These are phyloP conservation scores for Amphiprion clarkii DNA, from an alignment of 2,797 vertebrate genomes.

Conservation along the genomic window DNA sequence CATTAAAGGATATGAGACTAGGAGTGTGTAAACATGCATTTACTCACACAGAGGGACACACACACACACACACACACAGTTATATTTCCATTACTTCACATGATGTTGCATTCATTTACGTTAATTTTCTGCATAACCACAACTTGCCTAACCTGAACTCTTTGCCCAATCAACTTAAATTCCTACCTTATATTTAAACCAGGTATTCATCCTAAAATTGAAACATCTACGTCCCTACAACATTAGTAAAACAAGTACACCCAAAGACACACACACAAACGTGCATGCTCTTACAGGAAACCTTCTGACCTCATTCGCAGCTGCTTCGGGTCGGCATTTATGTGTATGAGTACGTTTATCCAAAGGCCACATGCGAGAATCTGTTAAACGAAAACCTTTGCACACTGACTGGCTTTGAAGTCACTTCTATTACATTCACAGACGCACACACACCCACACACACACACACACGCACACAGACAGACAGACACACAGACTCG, in stretches of 20 bases:
- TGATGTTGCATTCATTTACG: background rate
- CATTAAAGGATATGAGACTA: conserved; percentile 58
- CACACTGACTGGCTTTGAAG: conserved; percentile 56
- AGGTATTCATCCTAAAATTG: background rate
- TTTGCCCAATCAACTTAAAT: background rate
- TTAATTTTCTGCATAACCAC: background rate
- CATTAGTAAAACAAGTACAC: conserved; percentile 8
- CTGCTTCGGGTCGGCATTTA: conserved; percentile 50
- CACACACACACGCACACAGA: conserved; percentile 19
- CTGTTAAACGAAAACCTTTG: conserved; percentile 53
- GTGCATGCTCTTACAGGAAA: conserved; percentile 33
- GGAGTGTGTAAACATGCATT: conserved; percentile 57
- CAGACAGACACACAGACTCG: conserved; percentile 28
- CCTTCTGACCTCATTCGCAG: conserved; percentile 65
- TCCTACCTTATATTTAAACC: background rate
- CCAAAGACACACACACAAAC: conserved; percentile 10
- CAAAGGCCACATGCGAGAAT: conserved; percentile 36
- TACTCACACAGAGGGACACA: conserved; percentile 5
- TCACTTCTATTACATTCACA: conserved; percentile 49
- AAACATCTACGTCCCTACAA: background rate
- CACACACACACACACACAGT: conserved; percentile 3
- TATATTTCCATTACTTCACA: background rate
- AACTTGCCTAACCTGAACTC: background rate
- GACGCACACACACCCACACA: background rate
- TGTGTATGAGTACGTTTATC: conserved; percentile 49